A percentile compares a stretch with the other conserved stretches of the same genome.
Conservation (phyloP, 2,797 vertebrate genomes). For the Thunnus albacares region DNA sequence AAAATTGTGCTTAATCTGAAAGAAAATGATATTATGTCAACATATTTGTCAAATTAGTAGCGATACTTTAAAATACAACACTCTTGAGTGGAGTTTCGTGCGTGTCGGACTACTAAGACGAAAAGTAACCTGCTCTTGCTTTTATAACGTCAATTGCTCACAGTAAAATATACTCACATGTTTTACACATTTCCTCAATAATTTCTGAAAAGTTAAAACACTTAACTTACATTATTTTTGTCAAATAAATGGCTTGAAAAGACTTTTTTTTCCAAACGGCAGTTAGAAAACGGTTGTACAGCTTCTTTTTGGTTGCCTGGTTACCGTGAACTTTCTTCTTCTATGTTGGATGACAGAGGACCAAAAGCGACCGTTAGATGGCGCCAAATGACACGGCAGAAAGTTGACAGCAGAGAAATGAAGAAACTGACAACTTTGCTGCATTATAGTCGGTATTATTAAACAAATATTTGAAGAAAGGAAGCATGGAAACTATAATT, state of each 20-base stretch:
- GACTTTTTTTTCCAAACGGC: not conserved
- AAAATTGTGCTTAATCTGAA: accelerated
- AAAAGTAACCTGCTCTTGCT: not conserved
- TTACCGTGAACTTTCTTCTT: slow-evolving; percentile 47
- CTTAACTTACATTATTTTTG: slow-evolving; percentile 15
- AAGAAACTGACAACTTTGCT: not conserved
- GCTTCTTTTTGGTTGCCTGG: slow-evolving; percentile 55
- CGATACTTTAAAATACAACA: not conserved
- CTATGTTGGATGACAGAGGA: slow-evolving; percentile 5
- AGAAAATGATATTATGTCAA: accelerated
- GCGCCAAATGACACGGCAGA: not conserved
- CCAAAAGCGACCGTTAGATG: slow-evolving; percentile 25
- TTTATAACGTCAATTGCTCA: too few species aligned
- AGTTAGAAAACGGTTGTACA: not conserved
- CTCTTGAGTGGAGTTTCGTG: not conserved
- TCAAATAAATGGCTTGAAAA: not conserved
- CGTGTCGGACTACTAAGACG: not conserved
- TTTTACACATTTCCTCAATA: accelerated
- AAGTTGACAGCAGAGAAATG: too few species aligned
- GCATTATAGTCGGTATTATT: accelerated
- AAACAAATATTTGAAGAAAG: not conserved
- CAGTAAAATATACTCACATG: too few species aligned
- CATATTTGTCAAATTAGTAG: too few species aligned
- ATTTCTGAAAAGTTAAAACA: not conserved
- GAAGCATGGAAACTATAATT: too few species aligned